These are phyloP conservation scores for Athalia circularis DNA, from an alignment of 2,888 invertebrate species.

Conservation along the genomic window DNA sequence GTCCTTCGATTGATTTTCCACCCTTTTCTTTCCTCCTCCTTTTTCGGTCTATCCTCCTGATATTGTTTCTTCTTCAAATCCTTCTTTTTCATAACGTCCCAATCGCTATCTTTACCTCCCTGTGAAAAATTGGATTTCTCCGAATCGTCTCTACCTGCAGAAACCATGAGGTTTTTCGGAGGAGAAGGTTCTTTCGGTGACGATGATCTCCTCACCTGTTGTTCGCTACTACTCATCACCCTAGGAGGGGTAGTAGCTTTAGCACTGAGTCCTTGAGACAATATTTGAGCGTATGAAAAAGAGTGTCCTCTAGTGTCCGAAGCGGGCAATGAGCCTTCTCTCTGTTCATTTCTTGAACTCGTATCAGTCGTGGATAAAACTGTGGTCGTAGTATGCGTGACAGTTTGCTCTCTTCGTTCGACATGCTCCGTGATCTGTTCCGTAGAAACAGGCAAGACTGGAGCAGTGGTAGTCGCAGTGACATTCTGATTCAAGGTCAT, in stretches of 20 bases:
- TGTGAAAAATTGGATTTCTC: constrained; percentile 42
- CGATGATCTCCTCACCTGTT: constrained; percentile 27
- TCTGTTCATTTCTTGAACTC: constrained; percentile 25
- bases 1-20: constrained; percentile 43
- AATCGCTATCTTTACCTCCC: constrained; percentile 53
- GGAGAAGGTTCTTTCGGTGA: constrained; percentile 55
- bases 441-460: constrained; percentile 4
- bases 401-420: constrained; percentile 20
- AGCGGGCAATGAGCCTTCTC: constrained; percentile 28
- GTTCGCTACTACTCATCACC: constrained; percentile 31
- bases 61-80: constrained; percentile 50
- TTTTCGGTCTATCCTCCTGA: constrained; percentile 49
- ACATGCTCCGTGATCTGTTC: constrained; percentile 28
- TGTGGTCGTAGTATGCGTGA: constrained; percentile 18
- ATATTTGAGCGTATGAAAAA: constrained; percentile 83
- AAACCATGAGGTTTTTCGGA: constrained; percentile 46
- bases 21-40: constrained; percentile 44
- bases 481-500: constrained; percentile 12
- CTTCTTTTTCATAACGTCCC: constrained; percentile 62
- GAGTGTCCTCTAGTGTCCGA: constrained; percentile 56
- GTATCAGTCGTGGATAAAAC: constrained; percentile 15
- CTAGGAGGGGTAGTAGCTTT: constrained; percentile 68
- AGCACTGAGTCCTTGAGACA: constrained; percentile 79
- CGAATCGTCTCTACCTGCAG: constrained; percentile 41
- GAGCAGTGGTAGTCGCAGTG: not conserved